Conservation (phyloP, 2,797 vertebrate genomes). For the Semaprochilodus insignis region DNA sequence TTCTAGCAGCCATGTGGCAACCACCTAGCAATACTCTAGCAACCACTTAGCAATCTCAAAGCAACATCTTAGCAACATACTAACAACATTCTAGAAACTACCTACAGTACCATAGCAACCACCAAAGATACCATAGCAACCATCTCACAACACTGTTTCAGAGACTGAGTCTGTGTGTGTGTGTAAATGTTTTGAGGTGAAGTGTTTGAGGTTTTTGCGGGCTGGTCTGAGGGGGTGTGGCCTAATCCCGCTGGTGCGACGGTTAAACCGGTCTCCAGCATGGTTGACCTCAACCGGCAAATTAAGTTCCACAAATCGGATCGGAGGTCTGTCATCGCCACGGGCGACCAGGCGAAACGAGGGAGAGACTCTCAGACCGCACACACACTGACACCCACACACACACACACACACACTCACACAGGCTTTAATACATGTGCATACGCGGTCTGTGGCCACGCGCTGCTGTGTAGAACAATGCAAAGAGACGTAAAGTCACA, state of each 20-base stretch:
- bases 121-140: too few species aligned
- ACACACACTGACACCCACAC: slow-evolving; percentile 27
- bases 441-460: slow-evolving; percentile 8
- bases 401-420: slow-evolving; percentile 29
- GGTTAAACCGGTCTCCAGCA: slow-evolving; percentile 45
- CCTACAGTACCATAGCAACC: too few species aligned
- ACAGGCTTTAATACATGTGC: background rate
- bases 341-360: background rate
- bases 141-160: too few species aligned
- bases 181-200: background rate
- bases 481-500: slow-evolving; percentile 8
- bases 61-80: too few species aligned
- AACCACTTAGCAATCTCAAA: too few species aligned
- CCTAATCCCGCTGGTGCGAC: slow-evolving; percentile 33
- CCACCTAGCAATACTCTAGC: too few species aligned
- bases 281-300: slow-evolving; percentile 56
- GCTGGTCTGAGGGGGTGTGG: background rate
- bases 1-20: too few species aligned
- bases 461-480: background rate
- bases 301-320: slow-evolving; percentile 58
- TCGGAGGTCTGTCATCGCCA: slow-evolving; percentile 23
- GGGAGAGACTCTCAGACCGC: background rate
- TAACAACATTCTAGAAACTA: too few species aligned
- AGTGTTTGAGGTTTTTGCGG: background rate
- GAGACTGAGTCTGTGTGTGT: too few species aligned